These are phyloP conservation scores for Choristoneura fumiferana DNA, from an alignment of 1,140 invertebrate species.

Conservation along the genomic window DNA sequence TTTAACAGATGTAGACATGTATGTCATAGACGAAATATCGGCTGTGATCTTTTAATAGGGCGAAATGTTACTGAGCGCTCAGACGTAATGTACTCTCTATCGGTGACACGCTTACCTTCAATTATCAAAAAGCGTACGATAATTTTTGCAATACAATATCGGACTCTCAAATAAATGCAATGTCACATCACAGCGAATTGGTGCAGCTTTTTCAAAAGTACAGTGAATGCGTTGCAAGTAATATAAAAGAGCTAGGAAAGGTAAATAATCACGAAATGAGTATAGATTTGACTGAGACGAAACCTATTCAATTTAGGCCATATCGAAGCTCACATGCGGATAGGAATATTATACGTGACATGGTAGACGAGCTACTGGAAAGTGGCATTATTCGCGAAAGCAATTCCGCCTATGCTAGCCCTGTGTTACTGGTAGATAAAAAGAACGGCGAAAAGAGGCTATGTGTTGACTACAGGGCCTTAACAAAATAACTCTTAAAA, in stretches of 20 bases:
- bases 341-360: slow-evolving; percentile 12
- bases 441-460: slow-evolving; percentile 30
- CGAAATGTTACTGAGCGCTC: slow-evolving; percentile 21
- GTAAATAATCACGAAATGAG: slow-evolving; percentile 3
- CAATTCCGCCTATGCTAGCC: too few species aligned
- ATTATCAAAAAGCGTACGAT: background rate
- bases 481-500: background rate
- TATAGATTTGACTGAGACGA: background rate
- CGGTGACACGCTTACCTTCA: background rate
- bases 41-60: slow-evolving; percentile 21
- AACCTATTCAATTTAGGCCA: slow-evolving; percentile 13
- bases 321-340: background rate
- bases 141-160: background rate
- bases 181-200: background rate
- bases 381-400: too few species aligned
- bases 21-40: slow-evolving; percentile 6
- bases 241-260: slow-evolving; percentile 7
- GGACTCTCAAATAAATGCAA: background rate
- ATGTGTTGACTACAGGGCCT: too few species aligned
- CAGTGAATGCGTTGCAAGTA: background rate
- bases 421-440: slow-evolving; percentile 31
- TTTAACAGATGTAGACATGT: background rate
- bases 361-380: slow-evolving; percentile 25
- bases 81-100: slow-evolving; percentile 21
- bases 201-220: background rate